These are phyloP conservation scores for Muscina levida DNA, from an alignment of 2,888 invertebrate species.

Conservation along the genomic window DNA sequence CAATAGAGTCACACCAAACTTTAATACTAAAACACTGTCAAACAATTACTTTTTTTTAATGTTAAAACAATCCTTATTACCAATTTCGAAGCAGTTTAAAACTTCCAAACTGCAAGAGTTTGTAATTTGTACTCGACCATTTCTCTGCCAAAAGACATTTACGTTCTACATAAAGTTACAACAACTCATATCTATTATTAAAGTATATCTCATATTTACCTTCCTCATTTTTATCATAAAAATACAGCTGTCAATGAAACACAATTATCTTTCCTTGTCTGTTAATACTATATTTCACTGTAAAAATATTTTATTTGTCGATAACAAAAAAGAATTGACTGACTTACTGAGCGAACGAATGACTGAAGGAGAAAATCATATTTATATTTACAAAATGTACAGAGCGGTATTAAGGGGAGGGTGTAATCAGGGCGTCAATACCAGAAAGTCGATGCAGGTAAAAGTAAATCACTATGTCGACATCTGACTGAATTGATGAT, in stretches of 20 bases:
- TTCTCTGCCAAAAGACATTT: no score
- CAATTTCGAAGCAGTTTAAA: no score
- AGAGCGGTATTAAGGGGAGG: not conserved
- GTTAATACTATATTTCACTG: constrained; percentile 30
- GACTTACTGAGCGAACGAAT: not conserved
- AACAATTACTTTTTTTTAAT: no score
- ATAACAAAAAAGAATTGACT: constrained; percentile 18
- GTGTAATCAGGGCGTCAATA: not conserved
- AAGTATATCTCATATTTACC: no score
- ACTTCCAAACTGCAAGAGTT: no score
- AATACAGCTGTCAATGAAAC: not conserved
- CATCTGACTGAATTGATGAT: constrained; percentile 58
- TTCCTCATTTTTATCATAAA: no score
- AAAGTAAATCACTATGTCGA: constrained; percentile 35
- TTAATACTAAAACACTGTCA: no score
- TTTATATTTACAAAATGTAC: constrained; percentile 38
- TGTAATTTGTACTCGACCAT: no score
- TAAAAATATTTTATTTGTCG: constrained; percentile 21
- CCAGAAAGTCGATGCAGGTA: not conserved
- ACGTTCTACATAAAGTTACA: no score
- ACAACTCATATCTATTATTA: no score
- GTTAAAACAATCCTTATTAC: no score
- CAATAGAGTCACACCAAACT: no score
- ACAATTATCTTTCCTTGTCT: not conserved
- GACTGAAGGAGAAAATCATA: constrained; percentile 25